Conservation (phyloP, 1,140 invertebrate species). For the Aphaenogaster rudis region DNA sequence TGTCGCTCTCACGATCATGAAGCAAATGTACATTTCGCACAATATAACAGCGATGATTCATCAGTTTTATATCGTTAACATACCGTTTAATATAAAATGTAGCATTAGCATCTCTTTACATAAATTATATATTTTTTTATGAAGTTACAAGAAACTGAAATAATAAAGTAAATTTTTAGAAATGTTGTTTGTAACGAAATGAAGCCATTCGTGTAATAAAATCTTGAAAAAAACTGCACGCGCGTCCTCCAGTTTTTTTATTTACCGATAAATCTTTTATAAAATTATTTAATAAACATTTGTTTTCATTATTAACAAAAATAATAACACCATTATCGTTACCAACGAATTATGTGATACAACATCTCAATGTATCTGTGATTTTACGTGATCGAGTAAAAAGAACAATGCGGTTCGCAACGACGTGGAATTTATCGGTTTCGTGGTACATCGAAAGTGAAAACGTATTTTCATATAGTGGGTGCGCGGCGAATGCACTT, state of each 20-base stretch:
- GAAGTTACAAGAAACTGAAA: background rate
- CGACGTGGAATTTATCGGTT: constrained; percentile 61
- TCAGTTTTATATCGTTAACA: background rate
- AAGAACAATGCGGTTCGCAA: background rate
- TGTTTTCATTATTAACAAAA: background rate
- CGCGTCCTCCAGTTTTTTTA: background rate
- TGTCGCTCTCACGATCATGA: constrained; percentile 8
- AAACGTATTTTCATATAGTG: constrained; percentile 70
- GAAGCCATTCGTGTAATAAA: background rate
- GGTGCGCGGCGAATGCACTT: constrained; percentile 38
- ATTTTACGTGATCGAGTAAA: background rate
- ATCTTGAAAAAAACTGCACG: background rate
- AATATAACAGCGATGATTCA: constrained; percentile 16
- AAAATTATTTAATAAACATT: background rate
- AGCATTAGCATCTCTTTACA: background rate
- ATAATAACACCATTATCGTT: background rate
- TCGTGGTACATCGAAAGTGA: constrained; percentile 63
- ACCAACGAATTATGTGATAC: background rate
- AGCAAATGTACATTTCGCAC: constrained; percentile 35
- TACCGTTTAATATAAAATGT: background rate
- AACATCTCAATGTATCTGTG: background rate
- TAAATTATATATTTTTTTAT: background rate
- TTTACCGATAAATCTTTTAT: background rate
- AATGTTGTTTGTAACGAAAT: background rate
- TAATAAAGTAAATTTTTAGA: background rate